Base-by-base conservation (phyloP, 2,888 invertebrate species). In the Liposcelis brunnea region DNA sequence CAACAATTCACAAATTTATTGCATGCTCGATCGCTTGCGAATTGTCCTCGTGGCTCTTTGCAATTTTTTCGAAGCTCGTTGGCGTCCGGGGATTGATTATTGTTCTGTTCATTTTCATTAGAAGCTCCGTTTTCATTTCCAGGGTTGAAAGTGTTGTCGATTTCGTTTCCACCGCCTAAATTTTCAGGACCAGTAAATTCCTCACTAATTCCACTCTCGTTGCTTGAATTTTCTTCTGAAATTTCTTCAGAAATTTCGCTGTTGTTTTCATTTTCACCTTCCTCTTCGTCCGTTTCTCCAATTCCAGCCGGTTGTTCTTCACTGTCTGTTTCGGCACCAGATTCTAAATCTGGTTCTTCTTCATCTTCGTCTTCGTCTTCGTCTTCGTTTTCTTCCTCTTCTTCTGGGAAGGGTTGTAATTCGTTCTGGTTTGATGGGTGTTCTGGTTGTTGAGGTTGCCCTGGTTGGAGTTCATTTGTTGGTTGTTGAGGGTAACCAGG, bases 1-100 rank as follows among this genome's bases (percentile, higher is more conserved):
- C 80, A 80, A 56, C 80, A 80, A 58, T 79, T 78, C 11, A 79
- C 55, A 57, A 74, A 80, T 53, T 69, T 73, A 35, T 69, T 69
- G 54, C 80, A 80, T 4, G 67, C 59, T 21, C 59, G 65, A 1
- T 68, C 65, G 8, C 74, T 72, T 0, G 76, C 71, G 50, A 77
- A 75, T 56, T 78, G 79, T 2, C 77, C 72, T 40, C 75, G 63
- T 26, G 67, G 65, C 10, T 51, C 58, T 16, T 26, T 42, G 44
- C 52, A 52, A 33, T 42, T 42, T 31, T 46, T 38, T 33, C 45
- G 34, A 19, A 50, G 36, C 26, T 26, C 46, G 6, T 31, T 26
- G 7, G 8, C 2, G 2, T 40, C 42, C 11, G 33, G 36, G 7
- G 7, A 18, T n/a, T n/a, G n/a, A n/a, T n/a, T n/a, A n/a, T n/a